Evolutionary conservation across 2,888 invertebrate species (phyloP).

Genomic region (Caradrina clavipalpis): DNA sequence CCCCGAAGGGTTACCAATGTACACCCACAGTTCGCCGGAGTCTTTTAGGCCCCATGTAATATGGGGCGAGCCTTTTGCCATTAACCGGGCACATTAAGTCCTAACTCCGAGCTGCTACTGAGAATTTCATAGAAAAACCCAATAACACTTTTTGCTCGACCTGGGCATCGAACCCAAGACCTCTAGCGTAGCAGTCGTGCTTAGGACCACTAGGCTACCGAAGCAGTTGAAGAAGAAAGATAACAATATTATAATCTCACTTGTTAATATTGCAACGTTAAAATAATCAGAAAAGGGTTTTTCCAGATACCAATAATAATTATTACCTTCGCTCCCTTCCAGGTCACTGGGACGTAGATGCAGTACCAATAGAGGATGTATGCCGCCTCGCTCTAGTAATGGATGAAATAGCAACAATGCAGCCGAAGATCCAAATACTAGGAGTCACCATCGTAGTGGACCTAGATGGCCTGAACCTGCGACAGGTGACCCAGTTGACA

Average conservation of each 20-base stretch:
- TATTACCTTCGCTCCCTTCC: slow-evolving; percentile 22
- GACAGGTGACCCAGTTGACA: slow-evolving; percentile 80
- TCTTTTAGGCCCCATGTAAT: no score
- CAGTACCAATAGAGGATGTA: slow-evolving; percentile 81
- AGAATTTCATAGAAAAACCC: no score
- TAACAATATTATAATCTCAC: neutral
- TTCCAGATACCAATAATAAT: neutral
- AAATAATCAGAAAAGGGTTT: neutral
- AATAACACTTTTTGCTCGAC: no score
- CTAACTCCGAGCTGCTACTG: no score
- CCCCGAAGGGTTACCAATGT: no score
- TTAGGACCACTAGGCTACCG: no score
- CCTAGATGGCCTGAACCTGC: slow-evolving; percentile 79
- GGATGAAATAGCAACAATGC: slow-evolving; percentile 85
- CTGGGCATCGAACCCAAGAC: no score
- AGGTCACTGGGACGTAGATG: slow-evolving; percentile 84
- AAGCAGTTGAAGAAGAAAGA: neutral
- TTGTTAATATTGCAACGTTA: neutral
- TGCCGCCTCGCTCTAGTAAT: slow-evolving; percentile 83
- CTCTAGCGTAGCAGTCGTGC: no score
- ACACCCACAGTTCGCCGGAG: no score
- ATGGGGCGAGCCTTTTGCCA: no score
- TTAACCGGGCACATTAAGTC: no score
- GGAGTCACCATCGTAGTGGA: slow-evolving; percentile 87
- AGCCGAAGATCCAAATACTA: slow-evolving; percentile 85